Base-by-base conservation (phyloP, 2,888 invertebrate genomes). In the Saturnia japonica region DNA sequence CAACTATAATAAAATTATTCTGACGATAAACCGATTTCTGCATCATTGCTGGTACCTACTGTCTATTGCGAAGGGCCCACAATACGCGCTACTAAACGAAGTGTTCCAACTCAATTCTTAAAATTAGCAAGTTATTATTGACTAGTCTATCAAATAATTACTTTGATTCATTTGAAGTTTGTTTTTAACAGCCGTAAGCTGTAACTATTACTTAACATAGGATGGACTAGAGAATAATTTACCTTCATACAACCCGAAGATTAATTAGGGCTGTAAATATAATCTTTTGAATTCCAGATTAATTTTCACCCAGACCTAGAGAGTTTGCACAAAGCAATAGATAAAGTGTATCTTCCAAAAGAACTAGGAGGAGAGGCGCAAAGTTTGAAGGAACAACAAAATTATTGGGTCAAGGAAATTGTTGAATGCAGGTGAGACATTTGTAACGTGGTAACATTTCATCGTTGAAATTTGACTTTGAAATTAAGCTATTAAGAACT, bases 311-410 rank as follows among this genome's bases (percentile, higher is more conserved):
- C 95, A 0, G 94, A 94, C 72, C 90, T 95, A 0, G 93, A 93
- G 54, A 95, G 95, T 0, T 84, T 96, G 0, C 94, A 94, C 74
- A 90, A 96, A 67, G 91, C 87, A 74, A 87, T 96, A 69, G 95
- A 96, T 9, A 94, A 93, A 81, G 95, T 96, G 75, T 92, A 95
- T 78, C 80, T 96, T 14, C 96, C 96, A 0, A 86, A 88, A 9
- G 96, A 96, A 77, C 96, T 96, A 74, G 96, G 95, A 1, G 96
- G 96, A 0, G 93, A 94, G 7, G 94, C 94, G 0, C 94, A 93
- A 6, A 94, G 94, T 72, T 87, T 96, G 76, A 84, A 87, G 0
- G 91, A 95, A 9, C 89, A 96, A 42, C 95, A 95, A 78, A 77
- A 80, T 28, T 77, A 88, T 60, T 96, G 96, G 95, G 75, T 94